Evolutionary conservation across 2,113 vertebrate genomes (phyloP), one percentile per base, ranked within the genome.

Genomic region (Archilochus colubris): DNA sequence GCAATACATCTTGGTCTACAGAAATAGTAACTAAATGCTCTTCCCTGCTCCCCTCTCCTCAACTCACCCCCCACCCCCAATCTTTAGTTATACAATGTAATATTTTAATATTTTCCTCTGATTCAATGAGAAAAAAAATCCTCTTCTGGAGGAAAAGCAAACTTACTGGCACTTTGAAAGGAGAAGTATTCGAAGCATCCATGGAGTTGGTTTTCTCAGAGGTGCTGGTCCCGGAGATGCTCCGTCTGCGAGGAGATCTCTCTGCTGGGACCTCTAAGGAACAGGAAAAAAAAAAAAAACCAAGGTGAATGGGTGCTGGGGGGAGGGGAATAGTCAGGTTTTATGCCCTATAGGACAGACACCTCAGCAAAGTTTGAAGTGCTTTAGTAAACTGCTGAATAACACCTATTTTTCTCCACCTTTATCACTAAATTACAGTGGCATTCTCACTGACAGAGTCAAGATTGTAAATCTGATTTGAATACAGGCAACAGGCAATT

Each of bases 81-180:
- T 40, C 27, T 12, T 77, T 43, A 64, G 28, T 3, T 72, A 7
- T 16, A 43, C 15, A 19, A 27, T 40, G 69, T 7, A 62, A 23
- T 58, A 43, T 14, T 69, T 79, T 13, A 7, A 72, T 40, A 44
- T 80, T 68, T 31, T 88, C 72, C 63, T 93, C 38, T 68, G 67
- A 79, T 57, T 79, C 80, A 38, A 83, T 40, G 38, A 82, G 57
- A 57, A 80, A 84, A 48, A 21, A 86, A 89, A 16, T 48, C 68
- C 12, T 84, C 50, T 69, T 63, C 48, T 18, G 80, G 50, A 93
- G 58, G 82, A 90, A 61, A 63, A 92, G 38, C 83, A 43, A 25
- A 98, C 99, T 99, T 97, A 99, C 99, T 82, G 99, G 98, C 44
- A 99, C 99, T 99, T 98, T 99, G 96, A 99, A 99, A 30, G 99